A percentile compares a stretch with the other conserved stretches of the same genome.
These are phyloP conservation scores for Drosophila persimilis DNA, from an alignment of 1,140 invertebrate species.

Conservation along the genomic window DNA sequence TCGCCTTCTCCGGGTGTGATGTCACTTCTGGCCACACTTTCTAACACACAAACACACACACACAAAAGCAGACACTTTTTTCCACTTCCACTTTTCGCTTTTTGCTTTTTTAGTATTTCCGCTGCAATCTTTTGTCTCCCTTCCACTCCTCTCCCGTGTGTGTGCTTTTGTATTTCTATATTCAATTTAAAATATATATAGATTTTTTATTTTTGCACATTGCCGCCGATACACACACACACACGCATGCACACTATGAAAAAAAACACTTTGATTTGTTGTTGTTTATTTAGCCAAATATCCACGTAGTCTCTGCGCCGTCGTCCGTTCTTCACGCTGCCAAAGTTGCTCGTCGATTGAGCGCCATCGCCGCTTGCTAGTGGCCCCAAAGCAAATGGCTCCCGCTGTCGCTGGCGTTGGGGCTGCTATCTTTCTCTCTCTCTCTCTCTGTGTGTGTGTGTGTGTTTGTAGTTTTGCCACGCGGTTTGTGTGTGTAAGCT, in stretches of 20 bases:
- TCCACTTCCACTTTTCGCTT: slow-evolving; percentile 45
- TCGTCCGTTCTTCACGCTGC: slow-evolving; percentile 50
- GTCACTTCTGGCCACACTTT: slow-evolving; percentile 73
- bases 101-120: slow-evolving; percentile 62
- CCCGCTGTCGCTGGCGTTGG: slow-evolving; percentile 6
- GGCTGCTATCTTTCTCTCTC: slow-evolving; percentile 18
- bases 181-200: slow-evolving; percentile 79
- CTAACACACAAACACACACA: slow-evolving; percentile 55
- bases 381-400: slow-evolving; percentile 24
- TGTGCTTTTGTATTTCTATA: slow-evolving; percentile 61
- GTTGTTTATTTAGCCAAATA: slow-evolving; percentile 29
- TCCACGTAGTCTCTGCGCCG: slow-evolving; percentile 48
- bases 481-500: slow-evolving; percentile 23
- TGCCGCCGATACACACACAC: slow-evolving; percentile 50
- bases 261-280: slow-evolving; percentile 34
- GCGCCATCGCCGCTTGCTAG: slow-evolving; percentile 42
- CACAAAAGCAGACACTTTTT: slow-evolving; percentile 34
- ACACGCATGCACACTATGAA: slow-evolving; percentile 38
- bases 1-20: slow-evolving; percentile 53
- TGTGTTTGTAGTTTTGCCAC: not conserved
- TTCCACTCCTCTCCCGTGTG: slow-evolving; percentile 15
- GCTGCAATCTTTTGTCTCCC: slow-evolving; percentile 52
- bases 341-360: slow-evolving; percentile 72
- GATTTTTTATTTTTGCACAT: slow-evolving; percentile 81
- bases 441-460: not conserved